A percentile compares a stretch with the other conserved stretches of the same genome.
Evolutionary conservation across 64 coral and sea anemone species (phyloP).

Genomic region (Actinia tenebrosa): DNA sequence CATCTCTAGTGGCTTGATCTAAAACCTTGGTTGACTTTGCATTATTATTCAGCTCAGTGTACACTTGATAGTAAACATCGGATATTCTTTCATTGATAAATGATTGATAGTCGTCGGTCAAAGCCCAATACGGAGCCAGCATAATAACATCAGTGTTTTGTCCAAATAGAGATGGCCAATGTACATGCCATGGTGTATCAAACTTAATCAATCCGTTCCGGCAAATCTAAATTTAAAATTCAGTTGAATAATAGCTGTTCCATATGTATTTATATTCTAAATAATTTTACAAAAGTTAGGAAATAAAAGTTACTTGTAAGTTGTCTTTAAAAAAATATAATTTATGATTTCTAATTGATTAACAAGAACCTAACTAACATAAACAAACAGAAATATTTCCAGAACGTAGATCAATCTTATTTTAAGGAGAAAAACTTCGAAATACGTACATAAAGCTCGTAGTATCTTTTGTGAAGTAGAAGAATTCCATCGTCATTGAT

Average conservation of each 20-base stretch:
- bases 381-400: too few relatives aligned
- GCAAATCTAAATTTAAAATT: neutral
- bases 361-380: too few relatives aligned
- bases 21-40: neutral
- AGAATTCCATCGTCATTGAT: neutral
- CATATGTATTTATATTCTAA: too few relatives aligned
- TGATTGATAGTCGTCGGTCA: neutral
- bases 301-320: too few relatives aligned
- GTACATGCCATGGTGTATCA: neutral
- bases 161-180: neutral
- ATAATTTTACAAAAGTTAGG: too few relatives aligned
- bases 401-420: too few relatives aligned
- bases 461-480: neutral
- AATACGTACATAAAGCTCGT: neutral
- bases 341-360: too few relatives aligned
- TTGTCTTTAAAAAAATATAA: too few relatives aligned
- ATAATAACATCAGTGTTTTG: neutral
- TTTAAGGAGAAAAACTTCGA: neutral
- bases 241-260: too few relatives aligned
- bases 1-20: constrained; percentile 26
- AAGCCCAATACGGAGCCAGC: constrained; percentile 43
- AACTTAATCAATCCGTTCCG: neutral
- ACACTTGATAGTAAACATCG: constrained; percentile 38
- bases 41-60: neutral
- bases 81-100: neutral